phyloP scores from a whole-genome alignment of 2,797 vertebrate species.

The Psittacula echo region DNA sequence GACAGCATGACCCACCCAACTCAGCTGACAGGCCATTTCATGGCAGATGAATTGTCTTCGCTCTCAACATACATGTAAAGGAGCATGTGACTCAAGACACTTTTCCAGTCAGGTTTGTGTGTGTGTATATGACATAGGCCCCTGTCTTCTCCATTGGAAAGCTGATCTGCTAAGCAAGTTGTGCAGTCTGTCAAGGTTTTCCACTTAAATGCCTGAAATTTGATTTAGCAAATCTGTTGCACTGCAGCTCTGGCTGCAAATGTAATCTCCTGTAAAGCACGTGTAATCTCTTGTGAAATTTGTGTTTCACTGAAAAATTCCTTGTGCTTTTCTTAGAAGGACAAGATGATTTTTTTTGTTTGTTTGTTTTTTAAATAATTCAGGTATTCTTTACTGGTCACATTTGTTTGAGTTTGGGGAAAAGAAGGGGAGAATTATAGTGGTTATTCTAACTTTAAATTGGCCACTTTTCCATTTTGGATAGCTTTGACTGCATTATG shows the following conservation, averaged over 20 bases:
- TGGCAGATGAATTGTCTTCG: not conserved
- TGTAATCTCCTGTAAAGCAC: not conserved
- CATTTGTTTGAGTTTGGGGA: not conserved
- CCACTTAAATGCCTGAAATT: constrained; percentile 10
- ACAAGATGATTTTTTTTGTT: not conserved
- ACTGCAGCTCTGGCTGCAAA: not conserved
- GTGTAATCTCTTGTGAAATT: not conserved
- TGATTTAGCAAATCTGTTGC: constrained; percentile 17
- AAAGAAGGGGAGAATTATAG: not conserved
- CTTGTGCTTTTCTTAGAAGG: not conserved
- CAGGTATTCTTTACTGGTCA: not conserved
- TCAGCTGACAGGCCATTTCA: not conserved
- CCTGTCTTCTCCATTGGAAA: not conserved
- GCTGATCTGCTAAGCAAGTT: not conserved
- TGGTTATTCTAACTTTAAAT: not conserved
- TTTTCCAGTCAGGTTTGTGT: not conserved
- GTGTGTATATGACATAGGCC: not conserved
- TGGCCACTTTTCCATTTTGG: not conserved
- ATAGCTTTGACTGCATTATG: not conserved
- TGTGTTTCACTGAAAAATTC: not conserved
- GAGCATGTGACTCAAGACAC: accelerated
- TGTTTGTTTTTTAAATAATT: not conserved
- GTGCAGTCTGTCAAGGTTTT: not conserved
- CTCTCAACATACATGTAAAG: not conserved
- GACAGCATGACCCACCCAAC: accelerated